Evolutionary conservation across 2,113 vertebrate species (phyloP).

Genomic region (Xerus inauris): DNA sequence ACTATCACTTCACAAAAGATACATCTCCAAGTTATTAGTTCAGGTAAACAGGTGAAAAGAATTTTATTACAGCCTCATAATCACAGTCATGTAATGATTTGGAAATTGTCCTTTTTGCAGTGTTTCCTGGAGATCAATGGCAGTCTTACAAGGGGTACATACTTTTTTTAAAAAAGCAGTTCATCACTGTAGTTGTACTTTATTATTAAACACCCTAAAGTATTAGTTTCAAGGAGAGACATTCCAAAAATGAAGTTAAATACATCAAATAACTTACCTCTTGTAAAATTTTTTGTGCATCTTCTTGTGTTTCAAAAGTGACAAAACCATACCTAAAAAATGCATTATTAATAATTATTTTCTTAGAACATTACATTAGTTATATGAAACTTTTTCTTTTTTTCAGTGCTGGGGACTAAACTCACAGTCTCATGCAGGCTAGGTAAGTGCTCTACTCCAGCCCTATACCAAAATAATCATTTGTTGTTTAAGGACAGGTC

Average conservation of each 20-base stretch:
- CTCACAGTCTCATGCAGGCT: background rate
- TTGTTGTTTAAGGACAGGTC: constrained; percentile 8
- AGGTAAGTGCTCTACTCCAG: background rate
- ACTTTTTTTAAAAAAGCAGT: background rate
- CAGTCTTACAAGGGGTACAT: background rate
- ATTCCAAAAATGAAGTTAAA: constrained; percentile 56
- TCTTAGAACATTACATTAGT: constrained; percentile 28
- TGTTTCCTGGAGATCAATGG: background rate
- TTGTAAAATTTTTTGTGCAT: constrained; percentile 91
- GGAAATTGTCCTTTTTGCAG: constrained; percentile 53
- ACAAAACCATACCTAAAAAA: constrained; percentile 93
- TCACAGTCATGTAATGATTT: background rate
- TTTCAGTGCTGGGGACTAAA: background rate
- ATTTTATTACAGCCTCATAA: background rate
- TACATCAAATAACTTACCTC: constrained; percentile 86
- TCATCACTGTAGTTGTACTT: background rate
- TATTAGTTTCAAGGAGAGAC: constrained; percentile 56
- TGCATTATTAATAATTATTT: constrained; percentile 64
- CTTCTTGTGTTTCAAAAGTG: constrained; percentile 93
- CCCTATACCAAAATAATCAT: background rate
- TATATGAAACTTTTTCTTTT: background rate
- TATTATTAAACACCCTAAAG: background rate
- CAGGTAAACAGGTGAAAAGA: constrained; percentile 63
- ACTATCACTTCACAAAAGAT: constrained; percentile 38
- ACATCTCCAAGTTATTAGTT: background rate